Evolutionary conservation across 2,113 vertebrate genomes (phyloP).

Genomic region (Muscicapa adusta): DNA sequence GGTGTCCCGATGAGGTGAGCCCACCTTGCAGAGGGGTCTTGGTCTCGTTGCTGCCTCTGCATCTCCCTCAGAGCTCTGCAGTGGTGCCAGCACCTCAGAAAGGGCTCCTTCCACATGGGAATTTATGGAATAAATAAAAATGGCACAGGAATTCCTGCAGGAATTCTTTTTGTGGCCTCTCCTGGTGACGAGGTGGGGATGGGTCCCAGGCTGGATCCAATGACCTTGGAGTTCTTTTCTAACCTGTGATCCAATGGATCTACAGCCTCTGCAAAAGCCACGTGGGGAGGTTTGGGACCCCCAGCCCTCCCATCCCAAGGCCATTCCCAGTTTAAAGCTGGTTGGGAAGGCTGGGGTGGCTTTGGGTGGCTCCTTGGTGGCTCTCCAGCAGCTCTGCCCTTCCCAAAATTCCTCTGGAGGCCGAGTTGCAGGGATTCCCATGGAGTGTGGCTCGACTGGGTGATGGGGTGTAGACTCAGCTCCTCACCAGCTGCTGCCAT

Average conservation of each 20-base stretch:
- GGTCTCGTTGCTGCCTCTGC: not conserved
- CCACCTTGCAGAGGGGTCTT: not conserved
- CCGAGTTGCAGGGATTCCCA: not conserved
- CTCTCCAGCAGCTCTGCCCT: not conserved
- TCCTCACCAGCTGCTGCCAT: not conserved
- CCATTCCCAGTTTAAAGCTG: not conserved
- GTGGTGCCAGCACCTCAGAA: not conserved
- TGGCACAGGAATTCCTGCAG: not conserved
- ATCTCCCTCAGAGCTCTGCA: not conserved
- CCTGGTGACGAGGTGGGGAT: not conserved
- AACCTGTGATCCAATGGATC: not conserved
- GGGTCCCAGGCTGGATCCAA: not conserved
- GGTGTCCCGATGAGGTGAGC: accelerated
- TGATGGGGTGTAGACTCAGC: accelerated
- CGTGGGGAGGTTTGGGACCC: accelerated
- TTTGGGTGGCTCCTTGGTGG: not conserved
- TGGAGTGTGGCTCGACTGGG: accelerated
- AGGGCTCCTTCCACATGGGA: accelerated
- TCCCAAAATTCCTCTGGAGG: not conserved
- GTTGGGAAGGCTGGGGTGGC: not conserved
- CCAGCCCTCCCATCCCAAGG: not conserved
- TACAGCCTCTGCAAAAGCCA: not conserved
- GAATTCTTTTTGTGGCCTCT: not conserved
- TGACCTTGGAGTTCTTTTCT: not conserved
- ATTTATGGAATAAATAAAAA: not conserved